Evolutionary conservation across 2,797 vertebrate genomes (phyloP).

Genomic region (Mastacembelus armatus): DNA sequence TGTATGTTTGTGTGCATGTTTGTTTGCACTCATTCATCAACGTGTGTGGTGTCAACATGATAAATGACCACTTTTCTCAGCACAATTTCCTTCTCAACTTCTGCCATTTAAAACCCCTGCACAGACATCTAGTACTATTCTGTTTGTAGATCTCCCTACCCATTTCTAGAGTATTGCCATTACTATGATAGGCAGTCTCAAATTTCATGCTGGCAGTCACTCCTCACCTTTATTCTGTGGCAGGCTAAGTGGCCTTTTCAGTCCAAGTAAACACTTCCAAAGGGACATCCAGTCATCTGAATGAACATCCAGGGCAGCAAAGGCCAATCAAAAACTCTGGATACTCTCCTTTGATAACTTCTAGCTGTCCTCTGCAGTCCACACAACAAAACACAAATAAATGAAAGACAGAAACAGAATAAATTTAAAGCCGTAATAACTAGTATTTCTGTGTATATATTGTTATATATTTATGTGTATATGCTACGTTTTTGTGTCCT

Average conservation of each 20-base stretch:
- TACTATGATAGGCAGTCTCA: constrained; percentile 37
- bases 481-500: neutral
- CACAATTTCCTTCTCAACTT: neutral
- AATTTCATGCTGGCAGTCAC: constrained; percentile 37
- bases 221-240: constrained; percentile 38
- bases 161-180: constrained; percentile 21
- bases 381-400: neutral
- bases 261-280: constrained; percentile 51
- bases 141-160: constrained; percentile 6
- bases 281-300: constrained; percentile 49
- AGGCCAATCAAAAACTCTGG: constrained; percentile 29
- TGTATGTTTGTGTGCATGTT: neutral
- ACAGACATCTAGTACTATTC: neutral
- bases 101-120: constrained; percentile 1
- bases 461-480: too few relatives aligned
- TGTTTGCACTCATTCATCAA: neutral
- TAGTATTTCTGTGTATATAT: too few relatives aligned
- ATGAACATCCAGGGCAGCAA: constrained; percentile 22
- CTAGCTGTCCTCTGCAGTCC: neutral
- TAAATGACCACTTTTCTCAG: constrained; percentile 9
- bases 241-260: constrained; percentile 54
- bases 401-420: constrained; percentile 1
- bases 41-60: neutral
- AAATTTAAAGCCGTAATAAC: neutral
- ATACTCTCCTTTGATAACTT: constrained; percentile 8